Evolutionary conservation across 30 jellyfish, hydroid and myxozoan species (phyloP), one percentile per base, ranked within the genome.

Genomic region (Hydractinia symbiolongicarpus): DNA sequence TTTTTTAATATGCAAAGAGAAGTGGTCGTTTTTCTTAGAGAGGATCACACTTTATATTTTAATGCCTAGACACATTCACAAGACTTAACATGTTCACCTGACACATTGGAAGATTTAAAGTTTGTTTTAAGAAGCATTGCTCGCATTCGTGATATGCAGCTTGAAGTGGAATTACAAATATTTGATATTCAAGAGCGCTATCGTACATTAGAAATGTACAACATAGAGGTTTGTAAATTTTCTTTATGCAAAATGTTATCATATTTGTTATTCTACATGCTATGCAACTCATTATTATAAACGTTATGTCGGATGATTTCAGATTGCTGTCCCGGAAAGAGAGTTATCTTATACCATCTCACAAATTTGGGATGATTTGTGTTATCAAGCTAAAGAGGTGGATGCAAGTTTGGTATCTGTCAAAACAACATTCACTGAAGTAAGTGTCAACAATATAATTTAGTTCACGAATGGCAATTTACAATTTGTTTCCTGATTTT

Each of bases 121-220:
- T 91, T 86, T 81, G 98, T 91, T 67, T 88, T 91, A 19, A 84
- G 95, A 68, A 13, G 89, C 86, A 91, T 91, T 40, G 95, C 98
- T 4, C 78, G 76, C 54, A 91, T 91, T 72, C 77, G 81, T 54
- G 96, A 83, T 67, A 75, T 91, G 14, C 96, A 91, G 77, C 70
- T 86, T 79, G 79, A 77, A 52, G 95, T 91, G 11, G 98, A 91
- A 55, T 82, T 91, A 14, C 84, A 90, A 57, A 86, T 91, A 8
- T 78, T 72, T 79, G 98, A 91, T 69, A 82, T 91, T 17, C 91
- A 83, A 68, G 98, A 91, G 68, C 66, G 95, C 40, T 91, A 91
- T 69, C 88, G 98, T 6, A 91, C 98, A 16, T 67, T 91, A 83
- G 53, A 75, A 81, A 86, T 86, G 96, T 91, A 91, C 64, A 81